A percentile compares a stretch with the other conserved stretches of the same genome.
These are phyloP conservation scores for Andrena chrysosceles DNA, from an alignment of 2,888 invertebrate genomes.

Conservation along the genomic window DNA sequence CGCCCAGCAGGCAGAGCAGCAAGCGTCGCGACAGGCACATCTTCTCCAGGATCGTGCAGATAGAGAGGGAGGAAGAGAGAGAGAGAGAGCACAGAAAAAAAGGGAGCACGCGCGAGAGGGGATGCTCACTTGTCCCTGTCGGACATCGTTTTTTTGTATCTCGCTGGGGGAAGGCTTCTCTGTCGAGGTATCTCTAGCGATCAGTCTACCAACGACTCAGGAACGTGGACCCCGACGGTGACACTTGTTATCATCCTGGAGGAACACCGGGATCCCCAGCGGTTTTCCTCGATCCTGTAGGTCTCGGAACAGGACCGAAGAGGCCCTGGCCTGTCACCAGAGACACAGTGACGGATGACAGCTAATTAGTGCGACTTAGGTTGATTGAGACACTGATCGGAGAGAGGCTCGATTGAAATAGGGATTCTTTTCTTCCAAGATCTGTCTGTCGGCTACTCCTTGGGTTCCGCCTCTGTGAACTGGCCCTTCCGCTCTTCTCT, in stretches of 20 bases:
- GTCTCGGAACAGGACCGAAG: no score
- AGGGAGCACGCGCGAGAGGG: constrained; percentile 41
- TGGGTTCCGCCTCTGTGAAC: not conserved
- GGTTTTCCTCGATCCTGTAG: not conserved
- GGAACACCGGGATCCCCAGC: constrained; percentile 1
- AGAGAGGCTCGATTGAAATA: constrained; percentile 24
- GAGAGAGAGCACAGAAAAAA: constrained; percentile 41
- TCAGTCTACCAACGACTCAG: constrained; percentile 44
- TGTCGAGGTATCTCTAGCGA: constrained; percentile 31
- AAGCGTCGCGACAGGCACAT: constrained; percentile 73
- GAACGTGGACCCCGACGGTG: constrained; percentile 26
- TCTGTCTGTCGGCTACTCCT: not conserved
- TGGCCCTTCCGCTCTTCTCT: not conserved
- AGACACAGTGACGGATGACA: not conserved
- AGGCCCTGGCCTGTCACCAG: not conserved
- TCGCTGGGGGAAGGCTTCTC: constrained; percentile 3
- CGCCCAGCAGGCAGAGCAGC: constrained; percentile 77
- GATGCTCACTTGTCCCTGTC: constrained; percentile 53
- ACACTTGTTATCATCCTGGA: constrained; percentile 46
- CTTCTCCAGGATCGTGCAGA: constrained; percentile 39
- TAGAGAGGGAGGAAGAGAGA: not conserved
- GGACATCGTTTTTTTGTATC: constrained; percentile 46
- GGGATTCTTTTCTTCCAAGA: constrained; percentile 33
- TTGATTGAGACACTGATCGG: not conserved
- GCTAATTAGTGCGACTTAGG: constrained; percentile 44